Percentiles rank a stretch among this genome's conserved stretches.
Conservation (phyloP, 2,888 invertebrate genomes). For the Brachyptera putata region DNA sequence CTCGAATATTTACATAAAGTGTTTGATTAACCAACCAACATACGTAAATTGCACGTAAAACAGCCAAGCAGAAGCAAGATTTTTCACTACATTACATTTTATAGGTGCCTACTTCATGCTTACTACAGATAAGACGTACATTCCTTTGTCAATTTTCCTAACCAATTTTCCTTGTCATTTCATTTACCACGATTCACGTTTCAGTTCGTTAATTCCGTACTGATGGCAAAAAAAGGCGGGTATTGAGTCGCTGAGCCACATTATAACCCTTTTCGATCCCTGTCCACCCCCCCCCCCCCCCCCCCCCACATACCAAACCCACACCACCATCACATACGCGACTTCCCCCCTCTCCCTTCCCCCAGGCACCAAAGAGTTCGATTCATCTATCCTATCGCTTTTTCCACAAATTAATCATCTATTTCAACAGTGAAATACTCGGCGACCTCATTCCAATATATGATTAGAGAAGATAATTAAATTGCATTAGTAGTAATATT, state of each 20-base stretch:
- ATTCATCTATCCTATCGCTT: not conserved
- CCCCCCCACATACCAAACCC: not conserved
- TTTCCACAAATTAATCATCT: not conserved
- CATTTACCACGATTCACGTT: slow-evolving; percentile 3
- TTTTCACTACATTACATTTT: slow-evolving; percentile 12
- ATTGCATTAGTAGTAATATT: no score
- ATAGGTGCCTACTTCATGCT: no score
- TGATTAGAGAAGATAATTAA: no score
- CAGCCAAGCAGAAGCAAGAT: not conserved
- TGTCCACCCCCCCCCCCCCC: not conserved
- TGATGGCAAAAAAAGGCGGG: slow-evolving; percentile 20
- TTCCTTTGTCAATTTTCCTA: not conserved
- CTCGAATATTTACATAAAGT: no score
- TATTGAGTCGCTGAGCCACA: not conserved
- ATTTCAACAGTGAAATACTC: no score
- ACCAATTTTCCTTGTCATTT: slow-evolving; percentile 13
- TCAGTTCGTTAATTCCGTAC: slow-evolving; percentile 29
- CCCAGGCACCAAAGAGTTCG: not conserved
- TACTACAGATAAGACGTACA: no score
- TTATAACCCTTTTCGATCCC: not conserved
- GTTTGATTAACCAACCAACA: slow-evolving; percentile 1
- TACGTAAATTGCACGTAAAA: not conserved
- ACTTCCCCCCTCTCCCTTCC: not conserved
- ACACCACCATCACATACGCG: no score
- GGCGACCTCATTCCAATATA: no score